Evolutionary conservation across 2,113 vertebrate species (phyloP).

Genomic region (Aphyosemion australe): DNA sequence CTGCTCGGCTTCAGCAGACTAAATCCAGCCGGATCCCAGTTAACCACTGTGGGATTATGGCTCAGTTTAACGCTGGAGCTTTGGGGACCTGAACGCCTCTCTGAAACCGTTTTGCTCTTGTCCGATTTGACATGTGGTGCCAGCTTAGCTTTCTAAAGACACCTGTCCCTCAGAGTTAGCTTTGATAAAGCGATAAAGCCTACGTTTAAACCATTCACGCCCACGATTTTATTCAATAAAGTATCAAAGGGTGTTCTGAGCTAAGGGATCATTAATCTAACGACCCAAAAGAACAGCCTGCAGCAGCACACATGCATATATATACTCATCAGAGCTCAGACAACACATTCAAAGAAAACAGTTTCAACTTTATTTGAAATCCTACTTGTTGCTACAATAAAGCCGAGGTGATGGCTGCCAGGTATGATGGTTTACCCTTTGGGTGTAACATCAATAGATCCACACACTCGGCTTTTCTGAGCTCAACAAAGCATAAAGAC

Average conservation of each 20-base stretch:
- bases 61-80: conserved; percentile 49
- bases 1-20: conserved; percentile 44
- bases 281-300: conserved; percentile 30
- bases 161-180: conserved; percentile 41
- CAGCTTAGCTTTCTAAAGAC: conserved; percentile 36
- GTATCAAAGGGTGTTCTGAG: conserved; percentile 30
- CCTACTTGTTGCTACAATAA: conserved; percentile 33
- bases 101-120: conserved; percentile 23
- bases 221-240: conserved; percentile 1
- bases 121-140: conserved; percentile 31
- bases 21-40: conserved; percentile 61
- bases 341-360: conserved; percentile 20
- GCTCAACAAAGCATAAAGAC: conserved; percentile 42
- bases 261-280: conserved; percentile 13
- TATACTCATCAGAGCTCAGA: conserved; percentile 12
- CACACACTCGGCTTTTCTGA: conserved; percentile 10
- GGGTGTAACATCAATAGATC: conserved; percentile 59
- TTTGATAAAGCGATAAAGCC: conserved; percentile 35
- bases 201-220: conserved; percentile 15
- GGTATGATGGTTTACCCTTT: conserved; percentile 44
- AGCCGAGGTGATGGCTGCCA: conserved; percentile 3
- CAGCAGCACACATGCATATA: neutral
- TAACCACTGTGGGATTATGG: conserved; percentile 64
- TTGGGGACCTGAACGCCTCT: conserved; percentile 24
- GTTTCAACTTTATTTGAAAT: conserved; percentile 49